Percentiles rank a stretch among this genome's conserved stretches.
Conservation (phyloP, 2,888 invertebrate species). For the Plebejus anna region DNA sequence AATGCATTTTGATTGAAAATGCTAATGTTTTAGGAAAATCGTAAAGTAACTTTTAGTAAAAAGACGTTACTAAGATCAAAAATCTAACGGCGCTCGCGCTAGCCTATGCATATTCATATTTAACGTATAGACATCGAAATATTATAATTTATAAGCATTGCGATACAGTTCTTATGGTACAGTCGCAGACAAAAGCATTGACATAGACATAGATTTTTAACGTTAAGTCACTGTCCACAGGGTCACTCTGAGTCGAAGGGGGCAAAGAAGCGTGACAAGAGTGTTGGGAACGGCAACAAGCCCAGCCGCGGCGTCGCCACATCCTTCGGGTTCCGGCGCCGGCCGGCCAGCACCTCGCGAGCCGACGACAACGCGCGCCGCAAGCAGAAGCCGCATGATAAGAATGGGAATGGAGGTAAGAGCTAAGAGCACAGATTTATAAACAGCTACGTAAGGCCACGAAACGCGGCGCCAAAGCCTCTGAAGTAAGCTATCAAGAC, state of each 20-base stretch:
- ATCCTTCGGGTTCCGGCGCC: conserved; percentile 90
- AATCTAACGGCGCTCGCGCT: background rate
- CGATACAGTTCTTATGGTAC: too few species aligned
- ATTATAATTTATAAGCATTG: too few species aligned
- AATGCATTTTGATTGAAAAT: background rate
- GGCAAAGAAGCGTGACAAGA: conserved; percentile 77
- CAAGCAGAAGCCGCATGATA: conserved; percentile 66
- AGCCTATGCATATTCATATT: too few species aligned
- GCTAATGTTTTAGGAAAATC: background rate
- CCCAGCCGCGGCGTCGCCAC: conserved; percentile 87
- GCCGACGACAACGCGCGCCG: conserved; percentile 69
- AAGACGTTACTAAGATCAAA: background rate
- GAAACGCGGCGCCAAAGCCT: too few species aligned
- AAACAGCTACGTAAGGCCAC: too few species aligned
- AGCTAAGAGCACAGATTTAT: too few species aligned
- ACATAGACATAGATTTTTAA: background rate
- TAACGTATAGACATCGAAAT: too few species aligned
- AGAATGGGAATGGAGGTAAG: conserved; percentile 73
- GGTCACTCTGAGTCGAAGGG: conserved; percentile 83
- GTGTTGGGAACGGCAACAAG: conserved; percentile 68
- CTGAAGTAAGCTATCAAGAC: too few species aligned
- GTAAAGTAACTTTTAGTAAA: too few species aligned
- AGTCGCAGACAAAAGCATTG: too few species aligned
- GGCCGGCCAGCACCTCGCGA: conserved; percentile 74
- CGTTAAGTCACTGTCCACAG: conserved; percentile 47